Conservation (phyloP, 2,888 invertebrate species). For the Gymnocheta viridis region DNA sequence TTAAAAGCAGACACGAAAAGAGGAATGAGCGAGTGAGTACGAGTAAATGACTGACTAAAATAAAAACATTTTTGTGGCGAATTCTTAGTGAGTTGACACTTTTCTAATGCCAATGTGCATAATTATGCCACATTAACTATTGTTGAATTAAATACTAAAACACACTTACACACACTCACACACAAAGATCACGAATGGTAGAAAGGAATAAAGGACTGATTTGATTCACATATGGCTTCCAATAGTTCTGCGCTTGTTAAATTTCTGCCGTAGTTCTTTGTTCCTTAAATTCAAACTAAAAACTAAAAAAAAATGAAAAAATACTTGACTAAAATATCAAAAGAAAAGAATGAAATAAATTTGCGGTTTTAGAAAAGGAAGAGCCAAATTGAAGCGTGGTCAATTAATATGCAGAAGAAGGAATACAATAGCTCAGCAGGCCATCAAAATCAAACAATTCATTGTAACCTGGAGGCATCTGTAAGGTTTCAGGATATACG, state of each 20-base stretch:
- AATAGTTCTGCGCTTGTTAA: slow-evolving; percentile 9
- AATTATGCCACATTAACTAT: slow-evolving; percentile 23
- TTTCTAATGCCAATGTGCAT: slow-evolving; percentile 33
- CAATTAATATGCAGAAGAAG: slow-evolving; percentile 31
- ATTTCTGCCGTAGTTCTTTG: not conserved
- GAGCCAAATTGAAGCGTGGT: slow-evolving; percentile 45
- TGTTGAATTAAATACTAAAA: not conserved
- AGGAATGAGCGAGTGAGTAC: slow-evolving; percentile 1
- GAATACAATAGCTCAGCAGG: slow-evolving; percentile 50
- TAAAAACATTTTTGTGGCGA: not conserved
- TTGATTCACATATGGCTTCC: slow-evolving; percentile 47
- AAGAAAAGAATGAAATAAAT: slow-evolving; percentile 6
- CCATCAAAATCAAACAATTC: slow-evolving; percentile 36
- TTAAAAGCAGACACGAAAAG: slow-evolving; percentile 8
- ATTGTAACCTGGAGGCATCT: slow-evolving; percentile 47
- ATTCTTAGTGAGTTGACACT: slow-evolving; percentile 42
- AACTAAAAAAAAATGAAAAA: not conserved
- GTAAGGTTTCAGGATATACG: slow-evolving; percentile 65
- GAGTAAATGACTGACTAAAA: slow-evolving; percentile 10
- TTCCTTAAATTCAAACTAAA: not conserved
- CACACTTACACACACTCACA: not conserved
- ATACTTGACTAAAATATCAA: slow-evolving; percentile 34
- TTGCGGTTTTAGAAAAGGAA: slow-evolving; percentile 55
- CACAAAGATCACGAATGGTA: not conserved
- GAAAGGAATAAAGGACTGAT: too few relatives aligned